Conservation (phyloP, 2,113 vertebrate genomes). For the Tetrao urogallus region DNA sequence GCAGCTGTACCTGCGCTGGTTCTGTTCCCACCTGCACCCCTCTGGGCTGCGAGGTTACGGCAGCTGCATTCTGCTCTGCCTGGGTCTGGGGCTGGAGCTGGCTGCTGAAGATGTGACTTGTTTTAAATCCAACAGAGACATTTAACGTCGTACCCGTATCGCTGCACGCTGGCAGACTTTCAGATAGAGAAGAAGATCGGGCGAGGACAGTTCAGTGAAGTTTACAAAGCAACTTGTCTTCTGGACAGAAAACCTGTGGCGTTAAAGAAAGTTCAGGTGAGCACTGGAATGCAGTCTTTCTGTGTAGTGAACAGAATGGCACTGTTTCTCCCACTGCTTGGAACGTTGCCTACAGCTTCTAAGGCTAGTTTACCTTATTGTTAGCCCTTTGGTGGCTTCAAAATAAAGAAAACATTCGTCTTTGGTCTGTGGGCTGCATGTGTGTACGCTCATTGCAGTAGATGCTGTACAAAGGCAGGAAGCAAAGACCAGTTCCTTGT, state of each 20-base stretch:
- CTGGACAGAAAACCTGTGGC: slow-evolving; percentile 85
- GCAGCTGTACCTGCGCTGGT: neutral
- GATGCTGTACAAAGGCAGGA: neutral
- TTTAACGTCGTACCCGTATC: slow-evolving; percentile 71
- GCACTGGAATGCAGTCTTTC: neutral
- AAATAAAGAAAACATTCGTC: slow-evolving; percentile 19
- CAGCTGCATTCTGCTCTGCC: accelerated
- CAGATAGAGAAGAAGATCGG: slow-evolving; percentile 88
- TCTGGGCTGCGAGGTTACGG: accelerated
- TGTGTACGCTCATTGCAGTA: neutral
- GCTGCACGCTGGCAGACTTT: slow-evolving; percentile 83
- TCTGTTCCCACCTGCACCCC: accelerated
- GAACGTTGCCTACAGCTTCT: neutral
- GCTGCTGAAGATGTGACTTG: accelerated
- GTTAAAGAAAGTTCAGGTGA: slow-evolving; percentile 86
- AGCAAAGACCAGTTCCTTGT: neutral
- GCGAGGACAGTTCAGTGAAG: slow-evolving; percentile 86
- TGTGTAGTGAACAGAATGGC: neutral
- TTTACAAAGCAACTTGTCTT: slow-evolving; percentile 84
- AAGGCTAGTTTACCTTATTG: neutral
- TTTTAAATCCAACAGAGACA: slow-evolving; percentile 70
- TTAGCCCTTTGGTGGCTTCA: neutral
- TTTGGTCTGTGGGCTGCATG: neutral
- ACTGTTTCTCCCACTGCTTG: accelerated
- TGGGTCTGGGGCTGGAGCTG: accelerated